Evolutionary conservation across 1,140 invertebrate genomes (phyloP).

Genomic region (Caenorhabditis elegans): WBcel235 BX284606.5:6213001-6213500

Average conservation of each 20-base stretch:
- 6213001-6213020: too few species aligned
- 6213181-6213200: neutral
- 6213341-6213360: constrained; percentile 26
- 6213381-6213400: constrained; percentile 21
- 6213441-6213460: constrained; percentile 13
- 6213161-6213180: constrained; percentile 4
- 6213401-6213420: constrained; percentile 17
- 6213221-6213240: constrained; percentile 20
- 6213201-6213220: neutral
- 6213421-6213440: neutral
- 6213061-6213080: too few species aligned
- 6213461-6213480: constrained; percentile 11
- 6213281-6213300: neutral
- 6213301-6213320: too few species aligned
- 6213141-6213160: constrained; percentile 12
- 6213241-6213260: neutral
- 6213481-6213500: neutral
- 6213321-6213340: constrained; percentile 23
- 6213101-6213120: too few species aligned
- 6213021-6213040: too few species aligned
- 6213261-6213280: neutral
- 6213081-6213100: too few species aligned
- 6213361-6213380: constrained; percentile 8
- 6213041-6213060: too few species aligned
- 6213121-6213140: neutral